These are phyloP conservation scores for Chelon auratus DNA, from an alignment of 2,797 vertebrate genomes.

Conservation along the genomic window DNA sequence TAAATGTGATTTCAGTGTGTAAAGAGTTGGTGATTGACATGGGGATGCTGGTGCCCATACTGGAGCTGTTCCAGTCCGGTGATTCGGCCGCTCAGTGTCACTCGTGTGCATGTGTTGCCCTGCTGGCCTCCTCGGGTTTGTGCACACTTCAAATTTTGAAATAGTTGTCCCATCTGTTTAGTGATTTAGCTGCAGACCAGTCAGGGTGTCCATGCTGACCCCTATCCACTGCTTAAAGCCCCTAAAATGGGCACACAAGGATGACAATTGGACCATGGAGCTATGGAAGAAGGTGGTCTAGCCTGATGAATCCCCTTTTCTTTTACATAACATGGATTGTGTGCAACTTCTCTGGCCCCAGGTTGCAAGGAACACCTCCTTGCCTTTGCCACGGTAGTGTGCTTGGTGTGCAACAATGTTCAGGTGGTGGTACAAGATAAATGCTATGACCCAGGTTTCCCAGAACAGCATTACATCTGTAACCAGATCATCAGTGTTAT, in stretches of 20 bases:
- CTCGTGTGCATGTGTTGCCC: slow-evolving; percentile 85
- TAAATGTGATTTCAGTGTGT: slow-evolving; percentile 69
- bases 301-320: background rate
- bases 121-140: slow-evolving; percentile 85
- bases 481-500: too few relatives aligned
- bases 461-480: too few relatives aligned
- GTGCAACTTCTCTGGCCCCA: too few relatives aligned
- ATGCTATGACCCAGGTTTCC: too few relatives aligned
- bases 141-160: background rate
- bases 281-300: background rate
- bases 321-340: background rate
- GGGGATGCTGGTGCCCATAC: slow-evolving; percentile 85
- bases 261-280: background rate
- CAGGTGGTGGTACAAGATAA: too few relatives aligned
- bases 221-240: background rate
- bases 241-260: background rate
- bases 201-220: background rate
- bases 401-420: too few relatives aligned
- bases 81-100: slow-evolving; percentile 85
- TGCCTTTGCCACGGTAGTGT: too few relatives aligned
- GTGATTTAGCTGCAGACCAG: background rate
- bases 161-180: background rate
- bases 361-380: too few relatives aligned
- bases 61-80: slow-evolving; percentile 86
- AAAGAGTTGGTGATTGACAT: slow-evolving; percentile 84